phyloP scores from a whole-genome alignment of 2,113 vertebrate species.

The Rana temporaria region DNA sequence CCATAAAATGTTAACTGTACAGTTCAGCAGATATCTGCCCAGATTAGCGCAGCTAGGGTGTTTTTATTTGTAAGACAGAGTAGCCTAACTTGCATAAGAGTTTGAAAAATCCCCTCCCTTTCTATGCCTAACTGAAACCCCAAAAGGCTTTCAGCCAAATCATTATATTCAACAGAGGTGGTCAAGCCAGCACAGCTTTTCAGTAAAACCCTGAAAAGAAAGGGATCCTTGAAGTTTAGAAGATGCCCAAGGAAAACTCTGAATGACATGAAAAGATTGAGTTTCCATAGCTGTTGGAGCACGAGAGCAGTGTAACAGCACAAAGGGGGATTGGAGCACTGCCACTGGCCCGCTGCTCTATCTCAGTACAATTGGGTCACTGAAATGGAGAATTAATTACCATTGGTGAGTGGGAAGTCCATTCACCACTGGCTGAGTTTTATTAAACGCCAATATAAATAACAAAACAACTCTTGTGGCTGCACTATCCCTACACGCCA shows the following conservation, averaged over 20 bases:
- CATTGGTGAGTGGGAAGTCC: slow-evolving; percentile 84
- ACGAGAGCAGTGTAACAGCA: slow-evolving; percentile 80
- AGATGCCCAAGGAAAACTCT: slow-evolving; percentile 85
- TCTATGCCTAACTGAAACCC: slow-evolving; percentile 61
- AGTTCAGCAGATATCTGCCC: slow-evolving; percentile 49
- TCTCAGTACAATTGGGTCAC: slow-evolving; percentile 86
- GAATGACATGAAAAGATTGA: slow-evolving; percentile 86
- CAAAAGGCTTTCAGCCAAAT: slow-evolving; percentile 77
- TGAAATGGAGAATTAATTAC: slow-evolving; percentile 89
- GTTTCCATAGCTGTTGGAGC: slow-evolving; percentile 84
- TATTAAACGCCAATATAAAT: slow-evolving; percentile 90
- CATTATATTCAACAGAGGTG: slow-evolving; percentile 85
- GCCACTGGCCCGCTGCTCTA: slow-evolving; percentile 79
- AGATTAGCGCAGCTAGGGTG: slow-evolving; percentile 38
- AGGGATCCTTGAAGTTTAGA: slow-evolving; percentile 84
- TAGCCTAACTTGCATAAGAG: slow-evolving; percentile 58
- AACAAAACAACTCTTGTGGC: slow-evolving; percentile 88
- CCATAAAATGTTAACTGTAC: neutral
- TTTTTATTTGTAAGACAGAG: slow-evolving; percentile 11
- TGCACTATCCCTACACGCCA: slow-evolving; percentile 84
- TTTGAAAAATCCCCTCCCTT: slow-evolving; percentile 68
- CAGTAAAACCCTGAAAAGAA: slow-evolving; percentile 77
- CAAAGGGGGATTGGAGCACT: slow-evolving; percentile 77
- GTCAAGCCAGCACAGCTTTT: slow-evolving; percentile 80
- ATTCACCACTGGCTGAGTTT: slow-evolving; percentile 82